phyloP scores from a whole-genome alignment of 2,797 vertebrate genomes.

The Percopsis omiscomaycus region DNA sequence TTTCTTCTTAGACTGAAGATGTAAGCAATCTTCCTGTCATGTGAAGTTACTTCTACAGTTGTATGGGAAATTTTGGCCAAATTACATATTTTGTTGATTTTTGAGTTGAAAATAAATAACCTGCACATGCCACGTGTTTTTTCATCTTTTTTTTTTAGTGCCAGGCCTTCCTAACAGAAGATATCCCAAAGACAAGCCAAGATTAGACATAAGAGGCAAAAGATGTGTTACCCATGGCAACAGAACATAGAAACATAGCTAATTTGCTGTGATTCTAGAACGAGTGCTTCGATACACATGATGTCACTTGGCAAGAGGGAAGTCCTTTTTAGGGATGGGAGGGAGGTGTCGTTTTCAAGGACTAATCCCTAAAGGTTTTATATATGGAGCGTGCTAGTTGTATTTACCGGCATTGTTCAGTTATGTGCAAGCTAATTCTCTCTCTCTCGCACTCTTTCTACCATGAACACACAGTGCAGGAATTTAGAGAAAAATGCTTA shows the following conservation, averaged over 20 bases:
- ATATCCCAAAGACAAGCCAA: constrained; percentile 70
- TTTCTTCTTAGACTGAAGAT: too few relatives aligned
- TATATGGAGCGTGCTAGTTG: constrained; percentile 31
- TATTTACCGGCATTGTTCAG: constrained; percentile 32
- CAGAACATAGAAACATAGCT: constrained; percentile 76
- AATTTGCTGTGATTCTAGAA: constrained; percentile 67
- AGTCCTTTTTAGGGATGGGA: constrained; percentile 54
- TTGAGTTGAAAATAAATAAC: too few relatives aligned
- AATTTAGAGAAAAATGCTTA: constrained; percentile 40
- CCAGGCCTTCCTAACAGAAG: constrained; percentile 59
- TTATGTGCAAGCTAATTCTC: constrained; percentile 31
- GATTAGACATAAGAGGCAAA: constrained; percentile 69
- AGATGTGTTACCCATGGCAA: constrained; percentile 80
- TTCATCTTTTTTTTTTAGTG: constrained; percentile 3
- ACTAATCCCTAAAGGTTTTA: constrained; percentile 61
- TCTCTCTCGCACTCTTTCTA: not conserved
- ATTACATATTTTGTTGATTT: too few relatives aligned
- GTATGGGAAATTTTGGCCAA: too few relatives aligned
- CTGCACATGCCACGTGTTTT: too few relatives aligned
- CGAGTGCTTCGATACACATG: constrained; percentile 62
- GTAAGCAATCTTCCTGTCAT: too few relatives aligned
- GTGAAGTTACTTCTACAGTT: too few relatives aligned
- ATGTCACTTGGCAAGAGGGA: constrained; percentile 70
- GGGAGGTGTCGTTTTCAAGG: constrained; percentile 41
- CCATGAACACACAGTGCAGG: constrained; percentile 11